These are phyloP conservation scores for Lymantria dispar DNA, from an alignment of 2,888 invertebrate species.

Conservation along the genomic window DNA sequence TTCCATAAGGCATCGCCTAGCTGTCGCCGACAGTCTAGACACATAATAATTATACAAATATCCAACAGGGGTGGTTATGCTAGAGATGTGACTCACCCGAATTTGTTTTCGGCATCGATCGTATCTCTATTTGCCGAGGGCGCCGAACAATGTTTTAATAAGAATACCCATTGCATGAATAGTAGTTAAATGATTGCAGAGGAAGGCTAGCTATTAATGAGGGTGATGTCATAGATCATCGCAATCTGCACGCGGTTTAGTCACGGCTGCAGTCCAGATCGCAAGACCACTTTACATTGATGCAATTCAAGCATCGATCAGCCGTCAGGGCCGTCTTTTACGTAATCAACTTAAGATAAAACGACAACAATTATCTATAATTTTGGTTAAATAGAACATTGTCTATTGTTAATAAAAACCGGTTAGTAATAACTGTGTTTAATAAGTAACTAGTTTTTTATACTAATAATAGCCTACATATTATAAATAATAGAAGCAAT, in stretches of 20 bases:
- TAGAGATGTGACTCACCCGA: constrained; percentile 71
- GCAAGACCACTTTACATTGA: constrained; percentile 25
- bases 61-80: constrained; percentile 68
- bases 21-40: constrained; percentile 77
- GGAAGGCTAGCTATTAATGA: background rate
- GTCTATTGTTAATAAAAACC: no score
- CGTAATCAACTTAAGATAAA: background rate
- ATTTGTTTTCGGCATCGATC: constrained; percentile 69
- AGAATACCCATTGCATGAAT: constrained; percentile 7
- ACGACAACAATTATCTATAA: no score
- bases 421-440: no score
- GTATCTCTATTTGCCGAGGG: constrained; percentile 56
- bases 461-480: no score
- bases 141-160: constrained; percentile 57
- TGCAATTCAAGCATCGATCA: constrained; percentile 28
- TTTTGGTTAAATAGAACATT: no score
- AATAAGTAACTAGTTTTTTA: no score
- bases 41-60: constrained; percentile 68
- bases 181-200: background rate
- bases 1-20: constrained; percentile 62
- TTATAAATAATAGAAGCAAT: no score
- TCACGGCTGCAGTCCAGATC: constrained; percentile 29
- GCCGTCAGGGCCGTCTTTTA: constrained; percentile 38
- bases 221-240: constrained; percentile 48
- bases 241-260: constrained; percentile 31